Evolutionary conservation across 2,113 vertebrate species (phyloP).

Genomic region (Enhydra lutris): DNA sequence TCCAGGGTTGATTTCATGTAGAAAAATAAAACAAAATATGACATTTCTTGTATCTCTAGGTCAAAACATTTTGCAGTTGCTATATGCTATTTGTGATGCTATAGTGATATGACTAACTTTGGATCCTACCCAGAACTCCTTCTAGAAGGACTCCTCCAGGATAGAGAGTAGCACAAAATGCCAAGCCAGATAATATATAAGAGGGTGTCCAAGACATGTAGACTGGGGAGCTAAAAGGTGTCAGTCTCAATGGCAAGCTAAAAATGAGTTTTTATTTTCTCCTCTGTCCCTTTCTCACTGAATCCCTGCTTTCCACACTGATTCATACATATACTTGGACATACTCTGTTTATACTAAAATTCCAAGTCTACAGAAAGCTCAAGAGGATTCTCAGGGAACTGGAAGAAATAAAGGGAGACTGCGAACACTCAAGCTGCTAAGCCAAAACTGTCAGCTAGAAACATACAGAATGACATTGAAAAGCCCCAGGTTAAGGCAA

Average conservation of each 20-base stretch:
- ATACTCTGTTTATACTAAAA: conserved; percentile 51
- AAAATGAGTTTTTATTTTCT: conserved; percentile 14
- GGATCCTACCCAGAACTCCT: background rate
- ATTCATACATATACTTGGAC: background rate
- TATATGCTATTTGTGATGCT: background rate
- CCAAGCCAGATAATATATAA: background rate
- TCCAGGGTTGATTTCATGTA: background rate
- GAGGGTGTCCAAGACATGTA: background rate
- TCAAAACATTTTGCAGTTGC: background rate
- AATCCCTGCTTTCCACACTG: background rate
- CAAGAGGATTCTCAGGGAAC: conserved; percentile 34
- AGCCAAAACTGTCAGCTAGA: conserved; percentile 53
- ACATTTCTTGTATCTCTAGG: background rate
- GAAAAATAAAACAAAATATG: conserved; percentile 32
- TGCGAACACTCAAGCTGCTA: conserved; percentile 37
- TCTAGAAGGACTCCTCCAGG: background rate
- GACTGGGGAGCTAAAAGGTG: background rate
- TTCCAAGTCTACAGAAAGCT: conserved; percentile 33
- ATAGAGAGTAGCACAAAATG: background rate
- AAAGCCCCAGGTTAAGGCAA: background rate
- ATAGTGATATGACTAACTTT: background rate
- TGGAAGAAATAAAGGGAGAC: conserved; percentile 26
- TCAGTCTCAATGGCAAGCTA: background rate
- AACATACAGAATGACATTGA: background rate
- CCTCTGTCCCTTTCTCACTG: background rate